Evolutionary conservation across 2,888 invertebrate species (phyloP), one percentile per base, ranked within the genome.

Genomic region (Flexamia atlantica): DNA sequence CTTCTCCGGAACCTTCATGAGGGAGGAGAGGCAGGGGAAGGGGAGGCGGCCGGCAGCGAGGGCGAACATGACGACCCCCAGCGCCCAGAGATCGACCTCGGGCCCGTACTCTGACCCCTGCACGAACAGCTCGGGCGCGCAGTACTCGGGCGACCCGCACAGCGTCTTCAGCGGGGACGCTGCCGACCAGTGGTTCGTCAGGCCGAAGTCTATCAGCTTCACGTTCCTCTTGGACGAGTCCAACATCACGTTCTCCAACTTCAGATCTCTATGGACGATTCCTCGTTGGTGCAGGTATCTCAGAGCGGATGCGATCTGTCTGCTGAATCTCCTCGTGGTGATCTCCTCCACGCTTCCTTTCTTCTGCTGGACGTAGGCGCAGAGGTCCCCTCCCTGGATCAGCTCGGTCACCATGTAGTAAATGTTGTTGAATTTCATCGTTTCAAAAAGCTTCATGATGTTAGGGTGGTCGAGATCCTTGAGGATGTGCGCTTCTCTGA

Each of bases 71-170:
- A 70, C 23, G 1, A 82, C 70, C 1, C 82, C 82, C 46, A 82
- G 32, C 4, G 70, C 70, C 82, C 82, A 82, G n/a, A 82, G 32
- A 50, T 82, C 82, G 1, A 82, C 82, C 32, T 82, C 82, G 0
- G 82, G 68, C 2, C 82, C 82, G 20, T 82, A 82, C 28, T 25
- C 28, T 12, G 42, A 70, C 28, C 82, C 70, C 1, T 28, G n/a
- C 3, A 70, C 20, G 20, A 82, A 82, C 30, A 82, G 50, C 64
- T 82, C 82, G 0, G 82, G 82, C 10, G 82, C 82, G 23, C 70
- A 30, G 32, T 82, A 82, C 50, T 82, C 82, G 1, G 82, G 82
- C 0, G 82, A 82, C 46, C 82, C 82, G 40, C 82, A 82, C n/a
- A 70, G 36, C 9, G 82, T 82, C 64, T 20, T 68, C 25, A 82